Percentiles rank a stretch among this genome's conserved stretches.
Conservation (phyloP, 2,797 vertebrate species). For the Poecilia gillii region DNA sequence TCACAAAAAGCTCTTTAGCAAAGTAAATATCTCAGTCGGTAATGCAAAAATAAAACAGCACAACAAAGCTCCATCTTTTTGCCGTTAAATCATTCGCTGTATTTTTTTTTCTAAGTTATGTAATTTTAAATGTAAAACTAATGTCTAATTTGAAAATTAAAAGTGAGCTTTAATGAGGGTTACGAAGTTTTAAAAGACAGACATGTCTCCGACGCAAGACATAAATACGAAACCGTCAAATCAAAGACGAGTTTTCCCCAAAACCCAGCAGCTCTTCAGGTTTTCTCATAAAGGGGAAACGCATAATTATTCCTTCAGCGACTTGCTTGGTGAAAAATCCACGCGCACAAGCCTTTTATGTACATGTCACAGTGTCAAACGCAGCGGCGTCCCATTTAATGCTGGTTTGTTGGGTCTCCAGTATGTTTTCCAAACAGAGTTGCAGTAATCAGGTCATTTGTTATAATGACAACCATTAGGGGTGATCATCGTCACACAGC, state of each 20-base stretch:
- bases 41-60: neutral
- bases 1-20: neutral
- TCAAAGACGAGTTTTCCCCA: neutral
- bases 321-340: conserved; percentile 24
- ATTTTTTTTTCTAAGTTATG: neutral
- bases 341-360: conserved; percentile 43
- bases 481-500: conserved; percentile 76
- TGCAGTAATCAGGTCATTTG: conserved; percentile 84
- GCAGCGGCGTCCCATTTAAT: conserved; percentile 61
- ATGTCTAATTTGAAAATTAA: conserved; percentile 2
- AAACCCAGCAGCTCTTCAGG: conserved; percentile 7
- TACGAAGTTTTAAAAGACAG: neutral
- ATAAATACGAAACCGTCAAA: neutral
- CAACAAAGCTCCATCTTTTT: neutral
- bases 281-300: conserved; percentile 12
- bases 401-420: conserved; percentile 72
- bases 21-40: neutral
- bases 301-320: conserved; percentile 26
- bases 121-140: neutral
- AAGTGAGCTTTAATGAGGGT: neutral
- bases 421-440: conserved; percentile 75
- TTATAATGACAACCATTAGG: conserved; percentile 82
- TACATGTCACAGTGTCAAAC: conserved; percentile 62
- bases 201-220: neutral
- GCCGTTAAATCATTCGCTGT: neutral